Percentiles rank a stretch among this genome's conserved stretches.
Evolutionary conservation across 2,888 invertebrate genomes (phyloP).

Genomic region (Stenotaenia linearis): DNA sequence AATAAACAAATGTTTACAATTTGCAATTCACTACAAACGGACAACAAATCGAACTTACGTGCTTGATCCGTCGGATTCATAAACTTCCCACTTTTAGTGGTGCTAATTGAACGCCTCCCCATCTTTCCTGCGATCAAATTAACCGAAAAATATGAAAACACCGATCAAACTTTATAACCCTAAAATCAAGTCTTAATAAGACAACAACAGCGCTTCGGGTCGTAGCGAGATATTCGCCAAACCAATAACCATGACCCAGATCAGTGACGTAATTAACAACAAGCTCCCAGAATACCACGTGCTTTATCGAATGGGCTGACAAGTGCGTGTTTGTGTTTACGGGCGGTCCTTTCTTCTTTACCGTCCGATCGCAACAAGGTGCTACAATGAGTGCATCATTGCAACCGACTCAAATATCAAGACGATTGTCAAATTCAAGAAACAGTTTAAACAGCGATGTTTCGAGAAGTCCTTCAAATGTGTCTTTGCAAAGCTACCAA

Average conservation of each 20-base stretch:
- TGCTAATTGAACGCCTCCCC: constrained; percentile 95
- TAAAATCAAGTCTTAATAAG: no score
- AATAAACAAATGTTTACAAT: constrained; percentile 34
- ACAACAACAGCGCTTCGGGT: no score
- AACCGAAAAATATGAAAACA: no score
- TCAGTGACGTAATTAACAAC: constrained; percentile 34
- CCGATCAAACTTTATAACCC: no score
- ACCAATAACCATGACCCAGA: no score
- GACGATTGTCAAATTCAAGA: not conserved
- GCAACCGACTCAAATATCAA: not conserved
- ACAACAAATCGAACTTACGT: constrained; percentile 60
- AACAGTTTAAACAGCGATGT: not conserved
- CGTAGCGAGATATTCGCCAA: no score
- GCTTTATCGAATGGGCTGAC: constrained; percentile 18
- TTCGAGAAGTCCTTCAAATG: not conserved
- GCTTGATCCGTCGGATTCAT: constrained; percentile 99
- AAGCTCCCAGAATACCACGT: constrained; percentile 29
- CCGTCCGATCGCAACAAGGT: no score
- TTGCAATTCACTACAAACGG: no score
- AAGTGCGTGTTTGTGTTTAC: constrained; percentile 31
- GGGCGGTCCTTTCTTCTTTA: no score
- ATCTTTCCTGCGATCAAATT: no score
- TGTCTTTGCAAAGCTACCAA: not conserved
- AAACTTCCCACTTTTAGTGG: constrained; percentile 99
- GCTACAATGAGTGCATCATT: not conserved